Base-by-base conservation (phyloP, 2,888 invertebrate genomes). In the Amblyteles armatorius region DNA sequence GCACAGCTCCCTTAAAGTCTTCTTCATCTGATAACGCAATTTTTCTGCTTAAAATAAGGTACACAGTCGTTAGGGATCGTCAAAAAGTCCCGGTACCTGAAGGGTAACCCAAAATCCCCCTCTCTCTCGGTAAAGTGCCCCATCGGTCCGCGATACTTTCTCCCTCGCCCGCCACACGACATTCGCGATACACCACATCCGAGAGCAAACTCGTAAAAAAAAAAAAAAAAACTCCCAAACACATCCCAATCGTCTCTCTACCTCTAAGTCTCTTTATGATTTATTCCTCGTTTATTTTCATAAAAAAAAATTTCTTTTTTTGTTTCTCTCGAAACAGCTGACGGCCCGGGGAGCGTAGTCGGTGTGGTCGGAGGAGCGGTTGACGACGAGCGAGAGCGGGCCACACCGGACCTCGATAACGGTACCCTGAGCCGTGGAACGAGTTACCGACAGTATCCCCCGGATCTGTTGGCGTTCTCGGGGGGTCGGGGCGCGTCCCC, bases 381-480 rank as follows among this genome's bases (percentile, higher is more conserved):
- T 77, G 91, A 92, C 82, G 91, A 92, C 87, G 92, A 91, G 69
- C 88, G 89, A 74, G 90, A 90, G 48, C 80, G 87, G 0, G 85
- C 90, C 55, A 89, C 89, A 22, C 89, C 90, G 2, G 90, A 90
- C 26, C 83, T 89, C 19, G 95, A 95, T 80, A 94, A 76, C 93
- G 95, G 88, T 94, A 95, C 91, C 91, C 94, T 73, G 95, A 95
- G 93, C 94, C 95, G 95, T 83, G 95, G 95, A 63, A 95, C 95
- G 33, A 87, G 88, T 82, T 95, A 95, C 83, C 94, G 96, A 16
- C 96, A 96, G 29, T 96, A 97, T 92, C 97, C 97, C 29, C 98
- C 98, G 0, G 98, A 98, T 92, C 94, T 98, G 11, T 94, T 98
- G 85, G 96, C 98, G 0, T 98, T 98, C 93, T 97, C 97, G 82